These are phyloP conservation scores for Centropyge bicolor DNA, from an alignment of 2,797 vertebrate species.

Conservation along the genomic window DNA sequence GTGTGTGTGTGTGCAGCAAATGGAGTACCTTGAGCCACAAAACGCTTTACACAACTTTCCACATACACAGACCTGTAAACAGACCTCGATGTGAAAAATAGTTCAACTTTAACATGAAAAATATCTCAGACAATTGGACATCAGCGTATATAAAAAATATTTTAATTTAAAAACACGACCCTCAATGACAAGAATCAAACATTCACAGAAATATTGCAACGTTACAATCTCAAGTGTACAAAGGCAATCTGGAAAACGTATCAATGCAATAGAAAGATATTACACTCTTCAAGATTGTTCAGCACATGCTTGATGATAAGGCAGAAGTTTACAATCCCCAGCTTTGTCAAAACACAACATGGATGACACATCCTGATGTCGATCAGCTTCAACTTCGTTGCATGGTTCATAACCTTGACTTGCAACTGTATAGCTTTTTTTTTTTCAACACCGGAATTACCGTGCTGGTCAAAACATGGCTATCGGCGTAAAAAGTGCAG, in stretches of 20 bases:
- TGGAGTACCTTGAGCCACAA: background rate
- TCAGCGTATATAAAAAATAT: conserved; percentile 70
- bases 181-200: conserved; percentile 60
- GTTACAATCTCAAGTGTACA: conserved; percentile 75
- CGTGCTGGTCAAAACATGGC: conserved; percentile 34
- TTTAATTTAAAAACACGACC: conserved; percentile 75
- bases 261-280: conserved; percentile 69
- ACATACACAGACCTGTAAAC: background rate
- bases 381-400: conserved; percentile 35
- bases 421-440: conserved; percentile 11
- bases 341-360: conserved; percentile 45
- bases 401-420: conserved; percentile 11
- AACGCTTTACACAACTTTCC: background rate
- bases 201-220: conserved; percentile 66
- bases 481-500: conserved; percentile 54
- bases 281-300: conserved; percentile 75
- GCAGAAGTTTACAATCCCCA: conserved; percentile 65
- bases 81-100: background rate
- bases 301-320: conserved; percentile 73
- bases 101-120: background rate
- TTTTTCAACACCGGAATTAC: conserved; percentile 15
- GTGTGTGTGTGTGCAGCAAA: background rate
- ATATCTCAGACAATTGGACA: conserved; percentile 8
- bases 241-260: conserved; percentile 78
- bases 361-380: conserved; percentile 51